phyloP scores from a whole-genome alignment of 35 echinoderm and acorn worm species.

The Antedon bifida region DNA sequence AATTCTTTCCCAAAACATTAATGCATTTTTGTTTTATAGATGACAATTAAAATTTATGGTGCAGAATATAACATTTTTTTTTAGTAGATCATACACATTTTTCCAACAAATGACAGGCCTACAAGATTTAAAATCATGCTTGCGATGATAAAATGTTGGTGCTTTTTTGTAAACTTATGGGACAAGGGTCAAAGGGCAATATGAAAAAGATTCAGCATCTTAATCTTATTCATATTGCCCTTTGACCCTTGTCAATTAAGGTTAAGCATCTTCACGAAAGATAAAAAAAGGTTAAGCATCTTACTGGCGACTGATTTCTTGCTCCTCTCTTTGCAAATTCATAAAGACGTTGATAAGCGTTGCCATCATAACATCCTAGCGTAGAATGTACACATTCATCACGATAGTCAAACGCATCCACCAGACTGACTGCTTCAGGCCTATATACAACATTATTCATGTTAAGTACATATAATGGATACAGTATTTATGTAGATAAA shows the following conservation, averaged over 20 bases:
- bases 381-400: slow-evolving; percentile 53
- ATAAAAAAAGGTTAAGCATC: not conserved
- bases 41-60: too few species aligned
- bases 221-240: not conserved
- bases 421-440: slow-evolving; percentile 59
- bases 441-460: slow-evolving; percentile 24
- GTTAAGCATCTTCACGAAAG: not conserved
- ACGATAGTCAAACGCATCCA: slow-evolving; percentile 74
- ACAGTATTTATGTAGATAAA: too few species aligned
- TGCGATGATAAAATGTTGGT: too few species aligned
- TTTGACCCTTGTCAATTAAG: not conserved
- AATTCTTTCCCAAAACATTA: too few species aligned
- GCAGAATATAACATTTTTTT: too few species aligned
- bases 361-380: slow-evolving; percentile 89
- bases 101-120: too few species aligned
- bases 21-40: too few species aligned
- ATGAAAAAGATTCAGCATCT: not conserved
- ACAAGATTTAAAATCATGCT: too few species aligned
- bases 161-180: not conserved
- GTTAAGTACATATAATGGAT: too few species aligned
- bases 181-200: not conserved
- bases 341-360: slow-evolving; percentile 65
- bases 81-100: too few species aligned
- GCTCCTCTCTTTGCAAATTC: slow-evolving; percentile 45
- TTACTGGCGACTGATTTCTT: slow-evolving; percentile 60